phyloP scores from a whole-genome alignment of 1,140 invertebrate species.

The Stegodyphus dumicola region DNA sequence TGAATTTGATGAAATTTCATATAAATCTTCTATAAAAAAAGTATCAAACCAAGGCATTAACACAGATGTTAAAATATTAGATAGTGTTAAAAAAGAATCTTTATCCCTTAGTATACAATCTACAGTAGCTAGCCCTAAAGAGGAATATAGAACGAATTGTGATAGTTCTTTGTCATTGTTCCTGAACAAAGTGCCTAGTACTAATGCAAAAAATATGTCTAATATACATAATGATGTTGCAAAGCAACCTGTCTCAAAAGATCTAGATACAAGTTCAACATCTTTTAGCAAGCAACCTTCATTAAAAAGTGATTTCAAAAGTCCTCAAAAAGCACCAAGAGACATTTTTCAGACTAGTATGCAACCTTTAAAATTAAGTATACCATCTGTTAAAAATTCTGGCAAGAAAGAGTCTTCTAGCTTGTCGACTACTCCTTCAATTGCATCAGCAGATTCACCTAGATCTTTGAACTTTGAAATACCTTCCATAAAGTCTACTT shows the following conservation, averaged over 20 bases:
- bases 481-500: slow-evolving; percentile 32
- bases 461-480: slow-evolving; percentile 14
- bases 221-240: too few relatives aligned
- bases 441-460: not conserved
- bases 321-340: slow-evolving; percentile 19
- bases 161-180: too few relatives aligned
- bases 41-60: not conserved
- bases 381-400: not conserved
- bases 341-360: slow-evolving; percentile 47
- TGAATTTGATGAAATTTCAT: too few relatives aligned
- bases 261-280: not conserved
- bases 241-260: not conserved
- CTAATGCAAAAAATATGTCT: not conserved
- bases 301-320: slow-evolving; percentile 18
- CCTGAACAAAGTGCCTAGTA: slow-evolving; percentile 27
- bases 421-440: not conserved
- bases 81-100: not conserved
- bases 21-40: too few relatives aligned
- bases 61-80: not conserved
- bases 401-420: slow-evolving; percentile 18
- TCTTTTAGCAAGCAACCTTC: not conserved
- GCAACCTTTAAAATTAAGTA: slow-evolving; percentile 23
- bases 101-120: too few relatives aligned
- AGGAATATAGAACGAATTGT: not conserved
- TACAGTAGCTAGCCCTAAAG: not conserved